Percentiles rank a stretch among this genome's conserved stretches.
These are phyloP conservation scores for Sebastes trivittatus DNA, from an alignment of 2,797 vertebrate species.

Conservation along the genomic window DNA sequence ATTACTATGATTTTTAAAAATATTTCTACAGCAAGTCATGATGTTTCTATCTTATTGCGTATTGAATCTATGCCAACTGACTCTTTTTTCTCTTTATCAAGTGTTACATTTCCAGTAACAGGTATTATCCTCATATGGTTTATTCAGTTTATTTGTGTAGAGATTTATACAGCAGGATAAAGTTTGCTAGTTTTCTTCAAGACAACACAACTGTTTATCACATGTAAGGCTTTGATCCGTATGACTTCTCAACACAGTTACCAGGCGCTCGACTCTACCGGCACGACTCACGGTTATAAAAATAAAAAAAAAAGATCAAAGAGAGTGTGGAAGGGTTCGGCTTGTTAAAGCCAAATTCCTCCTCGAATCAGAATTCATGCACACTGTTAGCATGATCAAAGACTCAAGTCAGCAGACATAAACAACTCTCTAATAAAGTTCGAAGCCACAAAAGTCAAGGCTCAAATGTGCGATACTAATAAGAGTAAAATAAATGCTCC, in stretches of 20 bases:
- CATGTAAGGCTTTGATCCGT: conserved; percentile 43
- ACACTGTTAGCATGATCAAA: conserved; percentile 65
- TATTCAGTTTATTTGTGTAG: background rate
- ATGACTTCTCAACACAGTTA: conserved; percentile 39
- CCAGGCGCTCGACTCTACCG: conserved; percentile 36
- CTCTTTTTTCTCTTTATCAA: background rate
- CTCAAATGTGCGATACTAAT: conserved; percentile 39
- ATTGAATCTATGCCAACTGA: background rate
- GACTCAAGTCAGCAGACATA: conserved; percentile 49
- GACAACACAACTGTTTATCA: conserved; percentile 28
- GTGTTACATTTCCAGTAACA: background rate
- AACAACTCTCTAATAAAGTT: conserved; percentile 66
- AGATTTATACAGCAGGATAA: background rate
- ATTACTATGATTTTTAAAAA: background rate
- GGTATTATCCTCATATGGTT: background rate
- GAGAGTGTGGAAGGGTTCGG: conserved; percentile 44
- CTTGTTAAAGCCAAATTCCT: conserved; percentile 69
- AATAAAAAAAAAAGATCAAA: conserved; percentile 70
- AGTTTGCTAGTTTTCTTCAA: conserved; percentile 12
- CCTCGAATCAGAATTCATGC: conserved; percentile 67
- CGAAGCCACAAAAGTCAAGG: conserved; percentile 46
- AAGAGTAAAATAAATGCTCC: conserved; percentile 38
- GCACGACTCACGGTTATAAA: conserved; percentile 39
- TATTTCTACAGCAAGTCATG: background rate
- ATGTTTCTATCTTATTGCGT: background rate